These are phyloP conservation scores for Drosophila anomalata DNA, from an alignment of 2,888 invertebrate genomes.

Conservation along the genomic window DNA sequence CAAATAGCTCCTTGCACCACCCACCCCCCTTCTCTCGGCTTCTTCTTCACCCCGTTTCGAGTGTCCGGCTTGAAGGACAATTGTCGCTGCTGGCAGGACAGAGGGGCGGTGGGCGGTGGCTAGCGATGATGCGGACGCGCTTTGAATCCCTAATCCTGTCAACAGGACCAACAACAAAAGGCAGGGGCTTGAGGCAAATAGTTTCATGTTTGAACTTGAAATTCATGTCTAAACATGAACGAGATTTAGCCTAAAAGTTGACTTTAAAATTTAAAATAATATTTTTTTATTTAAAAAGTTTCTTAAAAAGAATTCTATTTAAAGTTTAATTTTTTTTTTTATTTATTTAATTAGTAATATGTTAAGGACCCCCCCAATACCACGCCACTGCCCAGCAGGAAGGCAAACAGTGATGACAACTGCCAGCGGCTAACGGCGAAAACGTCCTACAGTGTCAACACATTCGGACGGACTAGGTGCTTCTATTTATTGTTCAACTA, in stretches of 20 bases:
- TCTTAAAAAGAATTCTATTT: not conserved
- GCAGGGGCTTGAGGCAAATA: not conserved
- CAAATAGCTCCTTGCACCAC: slow-evolving; percentile 26
- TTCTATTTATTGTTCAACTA: not conserved
- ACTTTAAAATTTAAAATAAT: not conserved
- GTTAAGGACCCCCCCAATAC: not conserved
- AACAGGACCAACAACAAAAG: slow-evolving; percentile 10
- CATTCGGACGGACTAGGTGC: slow-evolving; percentile 16
- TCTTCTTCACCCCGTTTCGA: not conserved
- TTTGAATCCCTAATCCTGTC: slow-evolving; percentile 60
- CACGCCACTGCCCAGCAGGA: slow-evolving; percentile 8
- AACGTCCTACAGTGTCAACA: slow-evolving; percentile 46
- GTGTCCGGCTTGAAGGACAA: slow-evolving; percentile 34
- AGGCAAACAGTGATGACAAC: slow-evolving; percentile 39
- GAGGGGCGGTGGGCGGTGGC: slow-evolving; percentile 21
- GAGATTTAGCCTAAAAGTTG: not conserved
- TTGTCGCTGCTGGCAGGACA: slow-evolving; percentile 34
- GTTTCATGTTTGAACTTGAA: not conserved
- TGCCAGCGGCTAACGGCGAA: slow-evolving; percentile 34
- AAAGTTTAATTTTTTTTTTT: not conserved
- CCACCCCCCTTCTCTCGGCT: not conserved
- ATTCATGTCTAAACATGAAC: not conserved
- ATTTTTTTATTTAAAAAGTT: not conserved
- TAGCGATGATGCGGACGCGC: slow-evolving; percentile 45
- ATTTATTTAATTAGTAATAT: not conserved